phyloP scores from a whole-genome alignment of 2,888 invertebrate genomes.

The Philereme transversata region DNA sequence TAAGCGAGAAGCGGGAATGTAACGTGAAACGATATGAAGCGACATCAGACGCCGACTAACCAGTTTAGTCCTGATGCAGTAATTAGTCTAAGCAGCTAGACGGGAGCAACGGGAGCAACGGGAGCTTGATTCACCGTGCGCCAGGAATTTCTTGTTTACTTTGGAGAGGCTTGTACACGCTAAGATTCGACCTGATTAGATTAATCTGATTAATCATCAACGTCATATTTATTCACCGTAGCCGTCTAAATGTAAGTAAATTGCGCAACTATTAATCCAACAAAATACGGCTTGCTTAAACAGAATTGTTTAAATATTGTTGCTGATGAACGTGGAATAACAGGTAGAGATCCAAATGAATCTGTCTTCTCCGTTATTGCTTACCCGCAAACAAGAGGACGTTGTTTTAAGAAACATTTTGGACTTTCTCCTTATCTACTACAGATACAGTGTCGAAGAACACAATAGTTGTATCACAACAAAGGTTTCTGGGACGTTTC shows the following conservation, averaged over 20 bases:
- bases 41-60: conserved; percentile 58
- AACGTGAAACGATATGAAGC: conserved; percentile 49
- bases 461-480: conserved; percentile 69
- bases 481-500: conserved; percentile 71
- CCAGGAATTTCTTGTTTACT: conserved; percentile 59
- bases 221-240: neutral
- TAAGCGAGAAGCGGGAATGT: conserved; percentile 48
- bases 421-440: conserved; percentile 39
- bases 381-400: conserved; percentile 31
- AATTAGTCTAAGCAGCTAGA: conserved; percentile 74
- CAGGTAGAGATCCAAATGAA: conserved; percentile 20
- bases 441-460: conserved; percentile 57
- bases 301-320: conserved; percentile 17
- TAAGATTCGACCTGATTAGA: conserved; percentile 15
- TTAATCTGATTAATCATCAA: conserved; percentile 5
- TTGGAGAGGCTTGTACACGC: conserved; percentile 43
- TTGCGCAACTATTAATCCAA: neutral
- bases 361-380: conserved; percentile 26
- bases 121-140: conserved; percentile 55
- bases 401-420: conserved; percentile 35
- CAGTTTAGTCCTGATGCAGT: conserved; percentile 71
- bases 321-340: conserved; percentile 13
- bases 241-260: neutral
- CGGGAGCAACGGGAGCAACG: conserved; percentile 60
- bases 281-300: neutral